Evolutionary conservation across 1,140 invertebrate species (phyloP).

Genomic region (Pseudomyrmex pallidus): DNA sequence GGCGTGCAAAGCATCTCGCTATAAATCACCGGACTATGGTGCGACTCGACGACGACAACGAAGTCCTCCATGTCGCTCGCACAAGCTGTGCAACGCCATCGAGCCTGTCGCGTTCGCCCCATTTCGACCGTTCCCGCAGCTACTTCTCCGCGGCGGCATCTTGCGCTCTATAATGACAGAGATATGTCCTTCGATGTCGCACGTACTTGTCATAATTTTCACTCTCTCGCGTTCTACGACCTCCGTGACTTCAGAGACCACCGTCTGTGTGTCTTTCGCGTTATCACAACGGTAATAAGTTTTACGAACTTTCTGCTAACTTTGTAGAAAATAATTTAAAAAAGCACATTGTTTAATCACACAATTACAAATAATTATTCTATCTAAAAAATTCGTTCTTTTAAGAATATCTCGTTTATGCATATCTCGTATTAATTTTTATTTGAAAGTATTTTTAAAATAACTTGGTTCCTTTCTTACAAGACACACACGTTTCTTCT

Average conservation of each 20-base stretch:
- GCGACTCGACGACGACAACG: constrained; percentile 26
- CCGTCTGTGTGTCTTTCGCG: constrained; percentile 28
- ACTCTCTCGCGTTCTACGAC: constrained; percentile 36
- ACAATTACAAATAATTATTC: not conserved
- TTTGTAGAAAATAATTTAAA: constrained; percentile 2
- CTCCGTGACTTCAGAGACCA: constrained; percentile 47
- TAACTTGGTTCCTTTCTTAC: not conserved
- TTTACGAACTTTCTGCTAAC: constrained; percentile 32
- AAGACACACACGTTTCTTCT: not conserved
- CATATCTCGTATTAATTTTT: too few species aligned
- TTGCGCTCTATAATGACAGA: constrained; percentile 57
- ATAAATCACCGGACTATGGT: constrained; percentile 47
- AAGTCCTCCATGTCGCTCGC: constrained; percentile 58
- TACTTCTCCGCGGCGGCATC: constrained; percentile 39
- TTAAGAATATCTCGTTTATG: too few species aligned
- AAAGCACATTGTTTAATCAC: not conserved
- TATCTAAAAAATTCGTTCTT: not conserved
- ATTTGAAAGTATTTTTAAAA: not conserved
- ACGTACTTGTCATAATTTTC: constrained; percentile 72
- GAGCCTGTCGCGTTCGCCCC: constrained; percentile 36
- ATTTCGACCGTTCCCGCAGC: constrained; percentile 52
- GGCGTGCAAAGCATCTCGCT: constrained; percentile 3
- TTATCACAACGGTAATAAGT: constrained; percentile 58
- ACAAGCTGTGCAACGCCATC: constrained; percentile 33
- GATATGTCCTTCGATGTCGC: constrained; percentile 56